Base-by-base conservation (phyloP, 1,140 invertebrate genomes). In the Anthonomus grandis region DNA sequence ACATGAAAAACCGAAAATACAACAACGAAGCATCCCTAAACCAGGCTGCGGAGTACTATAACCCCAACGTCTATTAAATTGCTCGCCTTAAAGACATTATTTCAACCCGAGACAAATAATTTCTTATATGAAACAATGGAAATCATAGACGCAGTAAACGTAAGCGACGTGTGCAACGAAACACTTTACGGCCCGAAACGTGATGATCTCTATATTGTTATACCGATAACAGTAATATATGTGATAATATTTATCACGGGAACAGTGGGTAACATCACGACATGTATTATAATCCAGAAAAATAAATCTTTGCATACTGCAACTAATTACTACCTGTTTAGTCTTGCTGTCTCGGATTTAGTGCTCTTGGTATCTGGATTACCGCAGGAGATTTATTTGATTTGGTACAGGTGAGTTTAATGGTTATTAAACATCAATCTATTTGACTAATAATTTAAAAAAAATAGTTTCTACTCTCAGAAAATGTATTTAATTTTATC, bases 241-340 rank as follows among this genome's bases (percentile, higher is more conserved):
- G 69, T 79, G 0, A 60, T 90, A 0, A 95, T 97, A 62, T 91
- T 97, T 63, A 63, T 95, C 1, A 86, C 85, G 1, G 94, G 95
- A 2, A 75, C 92, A 0, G 74, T 97, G 10, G 95, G 95, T 1
- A 98, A 98, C 72, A 76, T 95, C 5, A 88, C 86, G 70, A 97
- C 94, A 4, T 97, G 94, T 71, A 79, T 96, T 37, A 94, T 98
- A 8, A 97, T 98, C 46, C 81, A 86, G 18, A 81, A 86, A 61
- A 96, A 96, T 74, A 90, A 89, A 69, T 88, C 85, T n/a, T 91
- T 97, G 88, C 91, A 93, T 68, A 93, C 90, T 0, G 88, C 91
- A 0, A 93, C 90, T 9, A 97, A 97, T 71, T 95, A 91, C 66
- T 97, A 97, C 70, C 78, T 97, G 37, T 96, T 97, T 74, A 93